Conservation (phyloP, 2,797 vertebrate species). For the Vipera ursinii region DNA sequence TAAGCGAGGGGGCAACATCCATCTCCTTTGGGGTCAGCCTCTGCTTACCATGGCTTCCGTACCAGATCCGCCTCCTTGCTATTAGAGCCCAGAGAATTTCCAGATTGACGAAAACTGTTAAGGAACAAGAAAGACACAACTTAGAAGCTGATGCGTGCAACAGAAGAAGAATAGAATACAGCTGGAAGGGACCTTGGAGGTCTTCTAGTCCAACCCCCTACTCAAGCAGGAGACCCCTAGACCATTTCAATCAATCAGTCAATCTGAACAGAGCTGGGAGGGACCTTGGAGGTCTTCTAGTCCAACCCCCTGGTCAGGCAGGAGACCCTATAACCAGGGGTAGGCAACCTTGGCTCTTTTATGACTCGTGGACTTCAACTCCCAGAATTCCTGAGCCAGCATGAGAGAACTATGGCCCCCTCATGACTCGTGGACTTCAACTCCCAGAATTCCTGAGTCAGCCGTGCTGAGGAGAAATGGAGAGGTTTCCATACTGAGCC, state of each 20-base stretch:
- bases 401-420: too few relatives aligned
- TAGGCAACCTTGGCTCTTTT: too few relatives aligned
- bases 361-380: too few relatives aligned
- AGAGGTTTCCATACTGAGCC: too few relatives aligned
- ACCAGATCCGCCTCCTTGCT: constrained; percentile 34
- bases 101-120: constrained; percentile 14
- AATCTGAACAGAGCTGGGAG: too few relatives aligned
- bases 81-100: constrained; percentile 2
- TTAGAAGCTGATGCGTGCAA: constrained; percentile 25
- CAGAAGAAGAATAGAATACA: neutral
- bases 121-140: constrained; percentile 36
- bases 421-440: too few relatives aligned
- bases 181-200: neutral
- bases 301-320: neutral
- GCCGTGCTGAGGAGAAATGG: too few relatives aligned
- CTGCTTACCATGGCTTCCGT: constrained; percentile 24
- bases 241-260: too few relatives aligned
- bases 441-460: too few relatives aligned
- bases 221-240: too few relatives aligned
- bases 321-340: too few relatives aligned
- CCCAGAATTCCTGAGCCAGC: too few relatives aligned
- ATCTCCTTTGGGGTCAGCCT: constrained; percentile 43
- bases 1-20: constrained; percentile 21
- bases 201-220: neutral
- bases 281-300: neutral